These are phyloP conservation scores for Callionymus lyra DNA, from an alignment of 2,113 vertebrate genomes.

Conservation along the genomic window DNA sequence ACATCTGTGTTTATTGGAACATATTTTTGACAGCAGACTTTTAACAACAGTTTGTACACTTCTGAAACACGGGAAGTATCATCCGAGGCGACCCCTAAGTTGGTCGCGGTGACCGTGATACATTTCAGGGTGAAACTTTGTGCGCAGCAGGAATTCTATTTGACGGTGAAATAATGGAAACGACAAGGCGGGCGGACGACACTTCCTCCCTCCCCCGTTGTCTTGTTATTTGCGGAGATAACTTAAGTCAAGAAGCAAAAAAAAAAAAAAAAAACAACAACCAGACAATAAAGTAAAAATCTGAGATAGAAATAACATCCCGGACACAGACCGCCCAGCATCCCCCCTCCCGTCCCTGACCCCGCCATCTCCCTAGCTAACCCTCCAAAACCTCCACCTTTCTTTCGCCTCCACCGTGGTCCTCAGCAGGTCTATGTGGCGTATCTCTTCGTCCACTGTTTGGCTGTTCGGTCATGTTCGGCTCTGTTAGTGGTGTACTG, in stretches of 20 bases:
- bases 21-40: too few species aligned
- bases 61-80: too few species aligned
- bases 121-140: too few species aligned
- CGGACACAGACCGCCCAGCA: constrained; percentile 24
- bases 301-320: constrained; percentile 85
- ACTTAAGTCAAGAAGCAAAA: constrained; percentile 81
- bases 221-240: constrained; percentile 86
- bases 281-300: constrained; percentile 91
- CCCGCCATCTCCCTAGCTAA: background rate
- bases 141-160: too few species aligned
- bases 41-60: too few species aligned
- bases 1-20: too few species aligned
- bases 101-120: too few species aligned
- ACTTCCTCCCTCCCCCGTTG: constrained; percentile 56
- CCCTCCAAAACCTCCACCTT: background rate
- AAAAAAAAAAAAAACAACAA: too few species aligned
- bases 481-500: constrained; percentile 97
- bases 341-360: constrained; percentile 43
- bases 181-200: background rate
- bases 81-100: too few species aligned
- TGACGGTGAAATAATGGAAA: too few species aligned
- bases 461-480: constrained; percentile 94
- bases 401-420: constrained; percentile 35
- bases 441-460: constrained; percentile 96
- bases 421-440: constrained; percentile 82